Evolutionary conservation across 2,797 vertebrate species (phyloP).

Genomic region (Liasis olivaceus): DNA sequence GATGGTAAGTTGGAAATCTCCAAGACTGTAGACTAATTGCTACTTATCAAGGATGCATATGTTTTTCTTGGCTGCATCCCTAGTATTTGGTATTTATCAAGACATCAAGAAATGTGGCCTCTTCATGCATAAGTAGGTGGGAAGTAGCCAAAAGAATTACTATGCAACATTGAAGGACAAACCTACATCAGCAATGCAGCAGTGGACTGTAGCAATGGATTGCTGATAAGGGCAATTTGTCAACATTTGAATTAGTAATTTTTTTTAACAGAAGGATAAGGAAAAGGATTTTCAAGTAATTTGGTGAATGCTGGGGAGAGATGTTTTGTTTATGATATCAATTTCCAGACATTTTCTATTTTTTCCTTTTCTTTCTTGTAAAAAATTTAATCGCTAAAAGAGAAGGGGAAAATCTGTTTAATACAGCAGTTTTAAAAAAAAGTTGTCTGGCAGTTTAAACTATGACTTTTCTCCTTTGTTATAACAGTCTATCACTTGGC

Average conservation of each 20-base stretch:
- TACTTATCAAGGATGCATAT: not conserved
- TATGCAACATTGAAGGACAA: not conserved
- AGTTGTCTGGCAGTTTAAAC: not conserved
- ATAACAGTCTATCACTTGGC: not conserved
- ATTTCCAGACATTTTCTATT: not conserved
- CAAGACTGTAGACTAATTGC: not conserved
- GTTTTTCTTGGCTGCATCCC: not conserved
- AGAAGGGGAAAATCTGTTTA: not conserved
- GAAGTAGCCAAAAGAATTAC: not conserved
- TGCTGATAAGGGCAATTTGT: not conserved
- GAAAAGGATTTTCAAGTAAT: not conserved
- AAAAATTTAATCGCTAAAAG: not conserved
- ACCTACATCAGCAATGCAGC: not conserved
- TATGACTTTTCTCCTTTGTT: not conserved
- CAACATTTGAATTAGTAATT: not conserved
- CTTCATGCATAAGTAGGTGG: not conserved
- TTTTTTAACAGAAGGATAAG: not conserved
- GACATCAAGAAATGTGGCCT: not conserved
- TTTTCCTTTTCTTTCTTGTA: not conserved
- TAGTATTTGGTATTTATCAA: not conserved
- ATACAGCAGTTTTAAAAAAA: not conserved
- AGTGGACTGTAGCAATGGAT: not conserved
- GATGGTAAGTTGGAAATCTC: not conserved
- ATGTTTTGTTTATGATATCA: not conserved
- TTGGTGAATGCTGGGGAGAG: not conserved